Base-by-base conservation (phyloP, 1,140 invertebrate species). In the Forficula auricularia region DNA sequence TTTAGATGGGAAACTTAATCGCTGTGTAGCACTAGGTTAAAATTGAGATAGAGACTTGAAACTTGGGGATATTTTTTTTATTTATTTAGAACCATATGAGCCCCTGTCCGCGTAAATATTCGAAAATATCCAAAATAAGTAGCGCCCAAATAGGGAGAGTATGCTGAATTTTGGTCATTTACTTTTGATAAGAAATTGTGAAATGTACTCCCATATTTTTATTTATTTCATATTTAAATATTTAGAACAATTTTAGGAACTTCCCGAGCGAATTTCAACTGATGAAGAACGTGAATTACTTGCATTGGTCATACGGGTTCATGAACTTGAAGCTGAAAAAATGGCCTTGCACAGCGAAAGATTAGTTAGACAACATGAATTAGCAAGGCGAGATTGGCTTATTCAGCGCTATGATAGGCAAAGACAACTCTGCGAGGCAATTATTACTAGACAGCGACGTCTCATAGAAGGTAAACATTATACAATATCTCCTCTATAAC, bases 321-420 rank as follows among this genome's bases (percentile, higher is more conserved):
- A 92, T 56, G 84, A 91, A 61, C 62, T 92, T 19, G 87, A 94
- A 64, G 86, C 88, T 1, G 82, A 90, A 56, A 92, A 89, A 61
- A 75, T 87, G 58, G 86, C 88, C 50, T 66, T 90, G 45, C 84
- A 91, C 60, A 85, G 85, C 7, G 81, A 86, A 53, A 69, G 82
- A 41, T 62, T 90, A 20, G 74, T 86, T 3, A 71, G 83, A 20
- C 80, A 87, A 50, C 83, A 87, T 48, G 86, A 91, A 58, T 67
- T 92, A 12, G 67, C 83, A 33, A 66, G 86, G 41, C 68, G 86
- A 42, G 87, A 91, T 53, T 65, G 88, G 19, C 70, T 87, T 48
- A 69, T 92, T 41, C 65, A 87, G 37, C 65, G 84, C n/a, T 82
- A 83, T 36, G 79, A 87, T 52, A 64, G 86, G 16, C 85, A 91